phyloP scores from a whole-genome alignment of 1,140 invertebrate species.

The Prorops nasuta region DNA sequence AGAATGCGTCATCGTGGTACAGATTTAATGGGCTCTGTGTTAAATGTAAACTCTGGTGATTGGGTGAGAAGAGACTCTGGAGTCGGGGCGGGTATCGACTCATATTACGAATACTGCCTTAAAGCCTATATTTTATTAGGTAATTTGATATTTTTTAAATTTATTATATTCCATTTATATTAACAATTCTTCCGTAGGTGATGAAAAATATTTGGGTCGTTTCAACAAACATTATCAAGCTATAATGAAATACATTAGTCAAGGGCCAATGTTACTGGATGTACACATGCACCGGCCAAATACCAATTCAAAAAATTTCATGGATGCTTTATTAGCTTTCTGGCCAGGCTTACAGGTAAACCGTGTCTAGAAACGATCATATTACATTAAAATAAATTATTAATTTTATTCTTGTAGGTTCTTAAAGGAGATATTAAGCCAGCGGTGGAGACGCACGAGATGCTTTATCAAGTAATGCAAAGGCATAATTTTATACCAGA shows the following conservation, averaged over 20 bases:
- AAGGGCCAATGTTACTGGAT: slow-evolving; percentile 92
- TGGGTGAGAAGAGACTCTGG: slow-evolving; percentile 95
- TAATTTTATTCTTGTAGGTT: slow-evolving; percentile 56
- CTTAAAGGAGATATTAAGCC: slow-evolving; percentile 92
- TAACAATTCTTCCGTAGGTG: slow-evolving; percentile 57
- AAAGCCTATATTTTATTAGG: slow-evolving; percentile 85
- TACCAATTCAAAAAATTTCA: slow-evolving; percentile 93
- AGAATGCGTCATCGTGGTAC: slow-evolving; percentile 86
- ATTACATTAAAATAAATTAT: slow-evolving; percentile 9
- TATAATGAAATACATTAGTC: slow-evolving; percentile 97
- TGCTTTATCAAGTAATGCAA: slow-evolving; percentile 96
- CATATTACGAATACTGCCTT: slow-evolving; percentile 97
- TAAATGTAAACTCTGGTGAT: slow-evolving; percentile 96
- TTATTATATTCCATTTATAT: slow-evolving; percentile 1
- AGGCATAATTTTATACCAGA: slow-evolving; percentile 97
- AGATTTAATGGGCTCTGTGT: slow-evolving; percentile 90
- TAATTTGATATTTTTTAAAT: slow-evolving; percentile 22
- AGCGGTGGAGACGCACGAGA: slow-evolving; percentile 95
- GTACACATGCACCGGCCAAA: slow-evolving; percentile 98
- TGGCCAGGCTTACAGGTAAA: slow-evolving; percentile 95
- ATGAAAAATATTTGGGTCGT: slow-evolving; percentile 84
- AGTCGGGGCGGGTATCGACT: slow-evolving; percentile 98
- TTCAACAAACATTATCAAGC: slow-evolving; percentile 97
- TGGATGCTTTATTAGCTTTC: slow-evolving; percentile 96
- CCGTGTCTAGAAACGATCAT: slow-evolving; percentile 7